Evolutionary conservation across 2,113 vertebrate species (phyloP).

Genomic region (Microtus richardsoni): DNA sequence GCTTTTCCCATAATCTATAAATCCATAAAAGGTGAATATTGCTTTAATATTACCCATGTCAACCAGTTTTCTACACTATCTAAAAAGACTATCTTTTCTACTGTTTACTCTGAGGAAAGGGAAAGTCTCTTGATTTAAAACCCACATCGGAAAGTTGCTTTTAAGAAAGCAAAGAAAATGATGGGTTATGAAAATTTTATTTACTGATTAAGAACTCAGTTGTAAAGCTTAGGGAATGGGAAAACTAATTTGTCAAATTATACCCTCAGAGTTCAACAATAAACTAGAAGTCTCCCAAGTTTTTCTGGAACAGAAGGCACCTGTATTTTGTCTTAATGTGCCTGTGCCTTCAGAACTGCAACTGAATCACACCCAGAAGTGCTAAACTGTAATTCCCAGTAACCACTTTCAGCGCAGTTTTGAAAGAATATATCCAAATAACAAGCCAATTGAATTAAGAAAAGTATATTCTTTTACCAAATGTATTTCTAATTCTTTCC

Average conservation of each 20-base stretch:
- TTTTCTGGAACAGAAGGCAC: constrained; percentile 42
- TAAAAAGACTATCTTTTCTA: constrained; percentile 30
- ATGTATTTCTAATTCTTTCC: constrained; percentile 43
- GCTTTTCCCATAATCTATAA: background rate
- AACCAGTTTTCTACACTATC: background rate
- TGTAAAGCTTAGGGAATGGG: constrained; percentile 39
- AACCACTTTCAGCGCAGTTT: constrained; percentile 56
- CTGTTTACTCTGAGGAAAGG: constrained; percentile 21
- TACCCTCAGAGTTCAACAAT: constrained; percentile 59
- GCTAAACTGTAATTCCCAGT: constrained; percentile 41
- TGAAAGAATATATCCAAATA: constrained; percentile 63
- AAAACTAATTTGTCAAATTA: constrained; percentile 69
- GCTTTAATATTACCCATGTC: constrained; percentile 44
- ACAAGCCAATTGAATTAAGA: constrained; percentile 53
- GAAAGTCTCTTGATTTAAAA: constrained; percentile 34
- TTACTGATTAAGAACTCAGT: constrained; percentile 57
- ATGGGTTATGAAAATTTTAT: constrained; percentile 33
- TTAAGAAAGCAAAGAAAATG: constrained; percentile 29
- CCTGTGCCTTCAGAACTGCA: constrained; percentile 7
- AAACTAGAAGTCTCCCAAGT: constrained; percentile 18
- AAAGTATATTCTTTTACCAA: constrained; percentile 45
- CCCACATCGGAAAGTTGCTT: background rate
- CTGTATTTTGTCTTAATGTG: constrained; percentile 69
- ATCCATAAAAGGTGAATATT: constrained; percentile 10
- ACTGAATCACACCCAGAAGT: constrained; percentile 60